Base-by-base conservation (phyloP, 2,888 invertebrate genomes). In the Cynaeus angustus region DNA sequence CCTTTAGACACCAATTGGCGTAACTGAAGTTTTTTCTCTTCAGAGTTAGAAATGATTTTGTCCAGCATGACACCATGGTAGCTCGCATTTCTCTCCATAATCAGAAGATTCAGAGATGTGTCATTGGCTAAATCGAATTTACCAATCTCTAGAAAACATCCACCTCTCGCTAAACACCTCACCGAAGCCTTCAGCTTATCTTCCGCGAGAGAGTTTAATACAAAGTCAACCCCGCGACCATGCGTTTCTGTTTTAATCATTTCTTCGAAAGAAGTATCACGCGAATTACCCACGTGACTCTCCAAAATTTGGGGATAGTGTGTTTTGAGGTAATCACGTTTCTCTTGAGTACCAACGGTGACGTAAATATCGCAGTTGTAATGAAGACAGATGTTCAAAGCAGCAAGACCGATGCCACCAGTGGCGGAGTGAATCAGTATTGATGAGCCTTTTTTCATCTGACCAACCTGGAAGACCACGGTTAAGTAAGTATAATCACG, bases 181-280 rank as follows among this genome's bases (percentile, higher is more conserved):
- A 83, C 78, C 4, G 84, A 84, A 2, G 85, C 84, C 68, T 81
- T 79, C n/a, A 90, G 84, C 80, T 96, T 95, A 79, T 97, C 97
- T 81, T 93, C 96, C 13, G 97, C 92, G 73, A 98, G 87, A 7
- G 98, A 98, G 86, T 98, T 98, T 66, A 98, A 88, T 33, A 98
- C 94, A 21, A 97, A 86, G 84, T 98, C 94, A 8, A 98, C 97
- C 70, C 97, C 97, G 75, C 89, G 89, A 37, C 98, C 98, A 74
- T 89, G 86, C 0, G 97, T 97, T 80, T 91, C 90, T 38, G 88
- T 88, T 83, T 94, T 88, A 59, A 98, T 87, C 78, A 96, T 88
- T 83, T 93, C 92, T 86, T 98, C 97, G 85, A 98, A 98, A 68
- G 90, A 90, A n/a, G 91, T 88, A 86, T 96, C 93, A 77, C 97